Percentiles rank a stretch among this genome's conserved stretches.
Evolutionary conservation across 2,113 vertebrate species (phyloP).

Genomic region (Casuarius casuarius): DNA sequence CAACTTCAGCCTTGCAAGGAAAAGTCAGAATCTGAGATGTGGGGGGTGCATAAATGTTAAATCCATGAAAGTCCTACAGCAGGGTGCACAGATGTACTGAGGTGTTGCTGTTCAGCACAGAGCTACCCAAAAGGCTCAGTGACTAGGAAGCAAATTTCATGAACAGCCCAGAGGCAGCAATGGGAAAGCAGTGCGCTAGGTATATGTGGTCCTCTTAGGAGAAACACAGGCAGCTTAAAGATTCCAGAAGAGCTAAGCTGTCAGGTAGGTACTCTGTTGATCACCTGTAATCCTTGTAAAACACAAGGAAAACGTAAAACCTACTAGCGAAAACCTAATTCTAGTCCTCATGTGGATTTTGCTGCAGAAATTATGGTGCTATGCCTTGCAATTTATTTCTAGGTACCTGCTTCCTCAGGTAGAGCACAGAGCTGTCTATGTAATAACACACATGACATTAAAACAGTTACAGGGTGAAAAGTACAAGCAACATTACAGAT

Average conservation of each 20-base stretch:
- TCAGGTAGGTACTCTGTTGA: not conserved
- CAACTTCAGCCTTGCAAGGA: not conserved
- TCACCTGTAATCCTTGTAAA: not conserved
- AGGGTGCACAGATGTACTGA: accelerated
- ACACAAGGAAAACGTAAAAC: too few relatives aligned
- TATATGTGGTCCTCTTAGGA: not conserved
- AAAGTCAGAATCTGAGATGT: not conserved
- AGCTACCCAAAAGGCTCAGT: not conserved
- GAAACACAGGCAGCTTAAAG: accelerated
- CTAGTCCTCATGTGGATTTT: too few relatives aligned
- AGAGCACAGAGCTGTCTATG: not conserved
- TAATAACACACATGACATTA: not conserved
- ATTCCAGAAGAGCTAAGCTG: not conserved
- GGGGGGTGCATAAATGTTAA: not conserved
- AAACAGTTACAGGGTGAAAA: not conserved
- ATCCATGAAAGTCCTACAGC: not conserved
- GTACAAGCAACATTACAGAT: not conserved
- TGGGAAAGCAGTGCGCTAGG: not conserved
- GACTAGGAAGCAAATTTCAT: not conserved
- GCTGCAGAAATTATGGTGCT: not conserved
- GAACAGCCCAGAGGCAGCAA: not conserved
- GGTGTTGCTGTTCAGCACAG: not conserved
- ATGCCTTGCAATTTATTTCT: not conserved
- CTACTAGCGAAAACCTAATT: too few relatives aligned
- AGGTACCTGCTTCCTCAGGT: not conserved